Percentiles rank a stretch among this genome's conserved stretches.
Evolutionary conservation across 2,888 invertebrate genomes (phyloP).

Genomic region (Heliconius ethilla): DNA sequence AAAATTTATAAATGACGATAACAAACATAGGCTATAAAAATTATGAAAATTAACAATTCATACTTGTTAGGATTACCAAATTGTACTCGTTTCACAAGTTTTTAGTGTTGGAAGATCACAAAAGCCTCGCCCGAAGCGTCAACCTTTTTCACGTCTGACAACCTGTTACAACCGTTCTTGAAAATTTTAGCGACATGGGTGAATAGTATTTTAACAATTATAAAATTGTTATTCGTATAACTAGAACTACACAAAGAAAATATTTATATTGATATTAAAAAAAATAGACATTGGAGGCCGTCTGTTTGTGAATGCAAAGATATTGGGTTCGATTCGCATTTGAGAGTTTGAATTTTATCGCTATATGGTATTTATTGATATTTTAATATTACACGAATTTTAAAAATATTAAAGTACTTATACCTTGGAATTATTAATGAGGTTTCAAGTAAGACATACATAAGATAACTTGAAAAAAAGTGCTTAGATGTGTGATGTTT

Average conservation of each 20-base stretch:
- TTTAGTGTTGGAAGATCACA: constrained; percentile 23
- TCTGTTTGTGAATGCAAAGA: not conserved
- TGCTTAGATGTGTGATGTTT: not conserved
- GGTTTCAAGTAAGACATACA: no score
- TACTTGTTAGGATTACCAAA: constrained; percentile 15
- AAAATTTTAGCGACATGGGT: not conserved
- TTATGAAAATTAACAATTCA: not conserved
- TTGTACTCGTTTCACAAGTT: constrained; percentile 11
- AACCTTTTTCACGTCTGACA: constrained; percentile 9
- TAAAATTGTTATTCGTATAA: no score
- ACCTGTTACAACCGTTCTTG: not conserved
- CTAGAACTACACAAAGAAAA: not conserved
- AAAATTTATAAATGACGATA: no score
- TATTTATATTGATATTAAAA: not conserved
- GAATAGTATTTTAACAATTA: not conserved
- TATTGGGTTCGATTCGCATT: not conserved
- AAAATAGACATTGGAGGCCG: not conserved
- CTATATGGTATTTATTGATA: not conserved
- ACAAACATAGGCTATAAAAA: not conserved
- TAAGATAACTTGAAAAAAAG: no score
- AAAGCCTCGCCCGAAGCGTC: constrained; percentile 17
- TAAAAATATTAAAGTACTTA: no score
- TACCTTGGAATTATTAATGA: no score
- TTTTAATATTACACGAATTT: not conserved
- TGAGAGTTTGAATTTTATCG: not conserved